Conservation (phyloP, 2,113 vertebrate genomes). For the Pithys albifrons region DNA sequence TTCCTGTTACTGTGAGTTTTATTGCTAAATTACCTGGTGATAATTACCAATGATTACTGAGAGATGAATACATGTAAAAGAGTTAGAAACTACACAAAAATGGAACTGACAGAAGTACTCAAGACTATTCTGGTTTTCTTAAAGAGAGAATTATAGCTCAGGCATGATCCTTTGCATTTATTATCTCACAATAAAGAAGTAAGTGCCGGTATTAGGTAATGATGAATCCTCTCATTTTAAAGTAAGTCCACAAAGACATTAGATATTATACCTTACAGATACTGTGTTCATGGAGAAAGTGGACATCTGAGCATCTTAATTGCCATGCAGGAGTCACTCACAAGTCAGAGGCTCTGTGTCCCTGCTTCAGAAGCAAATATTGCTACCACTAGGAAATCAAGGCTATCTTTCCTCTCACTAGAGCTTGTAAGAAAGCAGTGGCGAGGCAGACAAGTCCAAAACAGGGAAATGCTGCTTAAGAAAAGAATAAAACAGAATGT, state of each 20-base stretch:
- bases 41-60: neutral
- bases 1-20: neutral
- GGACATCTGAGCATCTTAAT: neutral
- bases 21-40: neutral
- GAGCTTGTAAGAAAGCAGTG: neutral
- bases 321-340: neutral
- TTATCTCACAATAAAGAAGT: neutral
- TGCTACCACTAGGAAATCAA: neutral
- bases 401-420: neutral
- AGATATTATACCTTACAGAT: neutral
- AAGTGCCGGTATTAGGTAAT: neutral
- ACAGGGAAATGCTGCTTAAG: neutral
- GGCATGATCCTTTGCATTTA: neutral
- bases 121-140: neutral
- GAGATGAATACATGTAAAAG: neutral
- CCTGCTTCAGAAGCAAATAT: neutral
- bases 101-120: neutral
- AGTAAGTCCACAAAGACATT: neutral
- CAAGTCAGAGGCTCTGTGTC: neutral
- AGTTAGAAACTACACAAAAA: neutral
- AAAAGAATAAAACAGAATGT: neutral
- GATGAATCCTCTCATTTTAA: neutral
- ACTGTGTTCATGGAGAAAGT: neutral
- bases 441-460: neutral
- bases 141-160: neutral